phyloP scores from a whole-genome alignment of 1,140 invertebrate genomes.

The Drosophila tsacasi region DNA sequence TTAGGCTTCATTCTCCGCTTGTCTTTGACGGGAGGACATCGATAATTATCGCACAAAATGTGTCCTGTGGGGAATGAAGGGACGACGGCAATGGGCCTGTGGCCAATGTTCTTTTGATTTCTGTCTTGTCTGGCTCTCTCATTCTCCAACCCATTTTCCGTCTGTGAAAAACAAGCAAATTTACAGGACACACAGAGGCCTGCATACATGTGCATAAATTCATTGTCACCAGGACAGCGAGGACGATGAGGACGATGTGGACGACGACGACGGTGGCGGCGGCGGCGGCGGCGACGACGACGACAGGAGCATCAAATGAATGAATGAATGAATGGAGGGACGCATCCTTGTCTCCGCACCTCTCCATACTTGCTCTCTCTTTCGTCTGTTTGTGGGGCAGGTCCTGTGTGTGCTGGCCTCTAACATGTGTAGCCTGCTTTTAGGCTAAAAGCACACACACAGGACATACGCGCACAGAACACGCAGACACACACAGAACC shows the following conservation, averaged over 20 bases:
- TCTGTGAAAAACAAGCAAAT: constrained; percentile 58
- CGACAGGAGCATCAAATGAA: constrained; percentile 71
- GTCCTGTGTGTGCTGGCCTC: constrained; percentile 30
- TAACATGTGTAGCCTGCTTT: constrained; percentile 73
- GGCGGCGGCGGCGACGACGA: constrained; percentile 32
- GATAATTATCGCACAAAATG: constrained; percentile 75
- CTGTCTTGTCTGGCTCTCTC: constrained; percentile 34
- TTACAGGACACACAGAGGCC: constrained; percentile 51
- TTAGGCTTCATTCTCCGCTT: constrained; percentile 50
- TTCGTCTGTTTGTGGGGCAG: constrained; percentile 14
- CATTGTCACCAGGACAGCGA: constrained; percentile 63
- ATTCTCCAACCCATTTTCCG: not conserved
- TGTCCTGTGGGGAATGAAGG: constrained; percentile 29
- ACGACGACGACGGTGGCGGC: too few species aligned
- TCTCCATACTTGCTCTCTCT: constrained; percentile 16
- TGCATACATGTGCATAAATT: constrained; percentile 72
- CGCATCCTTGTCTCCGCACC: constrained; percentile 13
- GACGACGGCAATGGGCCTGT: constrained; percentile 26
- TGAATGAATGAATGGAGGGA: constrained; percentile 74
- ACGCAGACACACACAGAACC: constrained; percentile 8
- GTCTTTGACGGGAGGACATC: constrained; percentile 60
- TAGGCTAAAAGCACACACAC: constrained; percentile 65
- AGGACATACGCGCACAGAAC: not conserved
- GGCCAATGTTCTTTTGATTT: constrained; percentile 63
- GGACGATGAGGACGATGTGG: constrained; percentile 17